Conservation (phyloP, 2,113 vertebrate genomes). For the Perca fluviatilis region DNA sequence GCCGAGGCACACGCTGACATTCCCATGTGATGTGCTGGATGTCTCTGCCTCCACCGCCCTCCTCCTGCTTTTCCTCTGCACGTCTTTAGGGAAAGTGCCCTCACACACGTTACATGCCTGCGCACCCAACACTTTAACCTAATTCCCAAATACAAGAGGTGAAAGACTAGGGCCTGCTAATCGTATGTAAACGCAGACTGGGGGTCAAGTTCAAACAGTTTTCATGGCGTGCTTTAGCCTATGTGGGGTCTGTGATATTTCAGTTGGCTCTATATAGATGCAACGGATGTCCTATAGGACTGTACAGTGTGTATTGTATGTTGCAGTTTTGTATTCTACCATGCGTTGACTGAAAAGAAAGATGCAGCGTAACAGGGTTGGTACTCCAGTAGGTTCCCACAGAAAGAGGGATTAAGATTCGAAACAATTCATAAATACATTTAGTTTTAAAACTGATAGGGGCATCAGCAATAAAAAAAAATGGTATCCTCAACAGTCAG, state of each 20-base stretch:
- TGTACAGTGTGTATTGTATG: not conserved
- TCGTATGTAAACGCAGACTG: constrained; percentile 24
- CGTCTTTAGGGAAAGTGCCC: constrained; percentile 64
- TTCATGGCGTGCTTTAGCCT: constrained; percentile 9
- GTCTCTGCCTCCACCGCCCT: constrained; percentile 58
- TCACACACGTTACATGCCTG: constrained; percentile 47
- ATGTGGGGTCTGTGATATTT: not conserved
- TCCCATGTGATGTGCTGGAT: constrained; percentile 79
- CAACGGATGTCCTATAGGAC: not conserved
- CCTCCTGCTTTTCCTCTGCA: constrained; percentile 49
- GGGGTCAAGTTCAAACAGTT: constrained; percentile 30
- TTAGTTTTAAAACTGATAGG: not conserved
- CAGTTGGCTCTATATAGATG: not conserved
- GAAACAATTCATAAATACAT: not conserved
- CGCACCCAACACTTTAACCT: constrained; percentile 64
- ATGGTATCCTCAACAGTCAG: not conserved
- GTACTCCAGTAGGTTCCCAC: not conserved
- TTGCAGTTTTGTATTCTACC: not conserved
- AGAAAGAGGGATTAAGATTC: not conserved
- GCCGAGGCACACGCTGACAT: constrained; percentile 78
- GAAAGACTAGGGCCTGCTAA: constrained; percentile 35
- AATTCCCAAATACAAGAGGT: constrained; percentile 59
- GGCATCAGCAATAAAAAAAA: not conserved
- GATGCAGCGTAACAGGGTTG: not conserved
- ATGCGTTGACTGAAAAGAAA: not conserved